Evolutionary conservation across 1,140 invertebrate species (phyloP).

Genomic region (Radopholus similis): DNA sequence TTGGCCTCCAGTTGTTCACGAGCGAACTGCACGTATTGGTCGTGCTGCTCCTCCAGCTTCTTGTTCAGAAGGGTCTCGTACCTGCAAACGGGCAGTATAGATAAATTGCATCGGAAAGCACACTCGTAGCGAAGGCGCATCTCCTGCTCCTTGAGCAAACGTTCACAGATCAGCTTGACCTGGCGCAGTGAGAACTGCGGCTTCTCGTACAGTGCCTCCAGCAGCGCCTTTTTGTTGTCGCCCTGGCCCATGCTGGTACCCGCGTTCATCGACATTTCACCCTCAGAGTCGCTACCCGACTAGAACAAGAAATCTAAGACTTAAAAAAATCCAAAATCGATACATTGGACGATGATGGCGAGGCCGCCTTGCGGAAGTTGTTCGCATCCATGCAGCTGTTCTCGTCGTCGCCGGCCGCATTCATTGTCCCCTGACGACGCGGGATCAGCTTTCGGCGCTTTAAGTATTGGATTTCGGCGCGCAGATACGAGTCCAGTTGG

Average conservation of each 20-base stretch:
- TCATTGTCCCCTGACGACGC: slow-evolving; percentile 15
- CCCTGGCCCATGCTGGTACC: neutral
- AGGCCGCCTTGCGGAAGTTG: slow-evolving; percentile 24
- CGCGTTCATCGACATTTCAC: slow-evolving; percentile 27
- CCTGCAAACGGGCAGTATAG: neutral
- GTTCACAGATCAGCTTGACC: slow-evolving; percentile 57
- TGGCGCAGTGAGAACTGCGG: slow-evolving; percentile 54
- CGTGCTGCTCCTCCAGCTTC: slow-evolving; percentile 55
- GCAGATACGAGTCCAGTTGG: slow-evolving; percentile 48
- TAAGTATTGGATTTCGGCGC: slow-evolving; percentile 39
- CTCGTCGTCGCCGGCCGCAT: neutral
- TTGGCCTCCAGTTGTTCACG: slow-evolving; percentile 46
- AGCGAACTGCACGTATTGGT: slow-evolving; percentile 60
- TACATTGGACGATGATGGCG: slow-evolving; percentile 44
- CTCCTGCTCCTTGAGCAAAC: slow-evolving; percentile 54
- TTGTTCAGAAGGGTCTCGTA: slow-evolving; percentile 54
- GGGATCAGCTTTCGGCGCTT: slow-evolving; percentile 50
- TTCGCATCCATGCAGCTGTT: neutral
- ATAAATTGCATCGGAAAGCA: neutral
- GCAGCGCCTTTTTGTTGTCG: slow-evolving; percentile 6
- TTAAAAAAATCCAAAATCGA: neutral
- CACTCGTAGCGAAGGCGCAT: slow-evolving; percentile 54
- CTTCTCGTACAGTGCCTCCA: slow-evolving; percentile 40
- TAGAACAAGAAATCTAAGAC: slow-evolving; percentile 30
- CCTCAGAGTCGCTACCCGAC: slow-evolving; percentile 52